Percentiles rank a stretch among this genome's conserved stretches.
phyloP scores from a whole-genome alignment of 2,797 vertebrate genomes.

The Lepidocolaptes lacrymiger region DNA sequence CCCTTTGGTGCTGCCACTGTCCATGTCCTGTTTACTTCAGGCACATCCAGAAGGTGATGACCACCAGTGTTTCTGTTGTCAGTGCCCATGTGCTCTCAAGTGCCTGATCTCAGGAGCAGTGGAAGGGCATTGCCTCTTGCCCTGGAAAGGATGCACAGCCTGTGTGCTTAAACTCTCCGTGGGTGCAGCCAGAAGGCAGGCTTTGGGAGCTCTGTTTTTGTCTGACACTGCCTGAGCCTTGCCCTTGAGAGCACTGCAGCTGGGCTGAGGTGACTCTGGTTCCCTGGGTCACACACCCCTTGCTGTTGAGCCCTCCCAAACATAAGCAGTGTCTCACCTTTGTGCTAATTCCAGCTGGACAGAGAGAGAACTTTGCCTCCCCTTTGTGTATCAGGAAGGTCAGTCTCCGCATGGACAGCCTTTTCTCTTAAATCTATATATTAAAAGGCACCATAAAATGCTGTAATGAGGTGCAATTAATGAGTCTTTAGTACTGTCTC shows the following conservation, averaged over 20 bases:
- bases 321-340: background rate
- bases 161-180: background rate
- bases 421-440: background rate
- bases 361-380: background rate
- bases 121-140: background rate
- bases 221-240: background rate
- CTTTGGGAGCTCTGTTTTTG: background rate
- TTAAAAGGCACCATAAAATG: background rate
- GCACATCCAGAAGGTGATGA: background rate
- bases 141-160: background rate
- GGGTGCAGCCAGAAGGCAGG: background rate
- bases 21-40: background rate
- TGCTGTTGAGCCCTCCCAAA: background rate
- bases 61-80: accelerated
- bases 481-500: background rate
- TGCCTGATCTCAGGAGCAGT: background rate
- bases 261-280: background rate
- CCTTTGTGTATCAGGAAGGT: background rate
- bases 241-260: background rate
- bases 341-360: background rate
- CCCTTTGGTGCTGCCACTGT: background rate
- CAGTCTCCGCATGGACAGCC: accelerated
- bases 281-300: accelerated
- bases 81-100: accelerated
- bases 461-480: background rate